Percentiles rank a stretch among this genome's conserved stretches.
Conservation (phyloP, 1,140 invertebrate genomes). For the Polypedilum pembai region DNA sequence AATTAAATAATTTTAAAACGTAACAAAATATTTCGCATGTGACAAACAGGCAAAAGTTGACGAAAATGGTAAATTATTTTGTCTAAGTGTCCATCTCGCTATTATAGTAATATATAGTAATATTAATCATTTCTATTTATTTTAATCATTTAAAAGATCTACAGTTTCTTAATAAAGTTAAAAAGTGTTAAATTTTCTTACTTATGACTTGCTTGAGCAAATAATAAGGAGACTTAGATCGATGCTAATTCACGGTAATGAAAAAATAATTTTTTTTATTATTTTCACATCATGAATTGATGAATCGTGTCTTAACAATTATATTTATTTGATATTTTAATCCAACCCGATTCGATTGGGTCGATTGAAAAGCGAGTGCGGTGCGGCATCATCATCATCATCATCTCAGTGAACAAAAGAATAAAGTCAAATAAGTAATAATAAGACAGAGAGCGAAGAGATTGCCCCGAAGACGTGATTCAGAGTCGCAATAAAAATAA, state of each 20-base stretch:
- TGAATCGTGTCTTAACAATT: background rate
- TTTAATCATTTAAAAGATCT: too few species aligned
- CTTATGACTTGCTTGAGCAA: too few species aligned
- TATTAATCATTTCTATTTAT: too few species aligned
- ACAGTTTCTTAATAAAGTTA: too few species aligned
- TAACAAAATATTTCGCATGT: too few species aligned
- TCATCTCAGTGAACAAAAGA: background rate
- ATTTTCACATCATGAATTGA: background rate
- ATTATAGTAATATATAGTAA: too few species aligned
- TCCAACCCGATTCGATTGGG: background rate
- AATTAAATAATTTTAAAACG: too few species aligned
- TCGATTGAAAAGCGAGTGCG: background rate
- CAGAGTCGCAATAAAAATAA: conserved; percentile 25
- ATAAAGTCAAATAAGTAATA: conserved; percentile 14
- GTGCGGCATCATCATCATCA: background rate
- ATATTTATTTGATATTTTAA: background rate
- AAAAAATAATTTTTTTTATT: background rate
- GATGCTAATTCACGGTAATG: background rate
- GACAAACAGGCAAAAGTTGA: too few species aligned
- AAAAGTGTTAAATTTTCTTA: too few species aligned
- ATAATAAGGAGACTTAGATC: too few species aligned
- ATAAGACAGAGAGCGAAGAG: background rate
- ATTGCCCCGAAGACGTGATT: conserved; percentile 14
- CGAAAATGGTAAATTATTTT: too few species aligned
- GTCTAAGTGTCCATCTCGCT: too few species aligned